phyloP scores from a whole-genome alignment of 2,888 invertebrate genomes.

The Crematogaster levior region DNA sequence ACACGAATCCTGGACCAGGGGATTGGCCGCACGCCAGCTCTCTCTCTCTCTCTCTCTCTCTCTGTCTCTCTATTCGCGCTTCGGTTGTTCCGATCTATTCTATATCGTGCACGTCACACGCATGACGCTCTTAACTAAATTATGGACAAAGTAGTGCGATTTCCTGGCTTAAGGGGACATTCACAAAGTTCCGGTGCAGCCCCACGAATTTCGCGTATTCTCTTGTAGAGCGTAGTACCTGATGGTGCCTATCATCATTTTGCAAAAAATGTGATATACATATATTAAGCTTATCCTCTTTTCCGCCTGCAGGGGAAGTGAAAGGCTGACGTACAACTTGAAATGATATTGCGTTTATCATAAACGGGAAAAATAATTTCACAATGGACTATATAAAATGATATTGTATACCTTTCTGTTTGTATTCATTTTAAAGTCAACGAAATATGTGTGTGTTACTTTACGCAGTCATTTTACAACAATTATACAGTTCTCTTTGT shows the following conservation, averaged over 20 bases:
- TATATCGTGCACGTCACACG: slow-evolving; percentile 85
- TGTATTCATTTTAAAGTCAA: not conserved
- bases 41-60: slow-evolving; percentile 10
- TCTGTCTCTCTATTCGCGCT: slow-evolving; percentile 81
- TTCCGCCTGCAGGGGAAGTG: not conserved
- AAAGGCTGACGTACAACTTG: not conserved
- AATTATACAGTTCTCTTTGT: not conserved
- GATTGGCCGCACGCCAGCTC: slow-evolving; percentile 84
- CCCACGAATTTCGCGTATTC: slow-evolving; percentile 50
- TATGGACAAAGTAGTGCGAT: slow-evolving; percentile 85
- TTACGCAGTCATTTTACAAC: not conserved
- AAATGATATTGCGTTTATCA: not conserved
- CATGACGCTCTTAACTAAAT: slow-evolving; percentile 86
- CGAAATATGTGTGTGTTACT: not conserved
- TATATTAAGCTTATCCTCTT: not conserved
- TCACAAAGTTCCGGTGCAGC: slow-evolving; percentile 76
- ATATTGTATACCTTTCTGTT: not conserved
- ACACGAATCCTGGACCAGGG: slow-evolving; percentile 83
- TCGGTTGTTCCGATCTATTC: slow-evolving; percentile 85
- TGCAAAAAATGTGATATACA: slow-evolving; percentile 1
- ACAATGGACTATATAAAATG: not conserved
- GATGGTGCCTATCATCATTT: not conserved
- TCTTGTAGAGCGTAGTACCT: slow-evolving; percentile 7
- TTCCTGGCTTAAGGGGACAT: slow-evolving; percentile 81
- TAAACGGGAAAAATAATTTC: not conserved